These are phyloP conservation scores for Athalia circularis DNA, from an alignment of 2,888 invertebrate species.

Conservation along the genomic window DNA sequence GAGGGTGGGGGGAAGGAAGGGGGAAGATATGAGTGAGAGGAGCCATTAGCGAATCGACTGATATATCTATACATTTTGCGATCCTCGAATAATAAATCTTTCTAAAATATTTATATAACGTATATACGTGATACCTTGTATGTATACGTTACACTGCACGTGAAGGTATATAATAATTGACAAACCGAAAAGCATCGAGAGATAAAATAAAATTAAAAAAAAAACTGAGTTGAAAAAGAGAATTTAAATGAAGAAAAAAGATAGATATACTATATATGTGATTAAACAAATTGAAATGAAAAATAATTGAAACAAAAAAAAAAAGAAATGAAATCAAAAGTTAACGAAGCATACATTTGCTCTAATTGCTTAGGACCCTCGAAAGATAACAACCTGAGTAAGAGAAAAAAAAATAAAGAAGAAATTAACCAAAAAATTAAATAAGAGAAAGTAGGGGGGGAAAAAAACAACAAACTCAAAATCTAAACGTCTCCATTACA, in stretches of 20 bases:
- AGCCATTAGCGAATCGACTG: conserved; percentile 29
- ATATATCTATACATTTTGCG: neutral
- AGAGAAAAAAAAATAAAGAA: too few species aligned
- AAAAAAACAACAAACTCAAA: too few species aligned
- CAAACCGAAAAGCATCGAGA: too few species aligned
- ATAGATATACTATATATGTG: neutral
- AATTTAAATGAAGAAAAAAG: neutral
- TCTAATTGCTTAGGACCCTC: neutral
- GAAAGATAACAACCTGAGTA: conserved; percentile 14
- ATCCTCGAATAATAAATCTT: conserved; percentile 2
- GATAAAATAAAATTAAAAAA: too few species aligned
- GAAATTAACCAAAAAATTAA: too few species aligned
- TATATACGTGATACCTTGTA: too few species aligned
- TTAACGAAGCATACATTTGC: conserved; percentile 29
- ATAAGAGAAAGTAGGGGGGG: too few species aligned
- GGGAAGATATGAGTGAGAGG: neutral
- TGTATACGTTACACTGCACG: too few species aligned
- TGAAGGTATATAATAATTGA: too few species aligned
- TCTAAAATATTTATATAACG: conserved; percentile 2
- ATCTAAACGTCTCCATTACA: too few species aligned
- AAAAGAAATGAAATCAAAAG: neutral
- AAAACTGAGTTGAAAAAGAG: too few species aligned
- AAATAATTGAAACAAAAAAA: neutral
- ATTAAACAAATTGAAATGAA: conserved; percentile 18
- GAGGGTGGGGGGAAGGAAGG: conserved; percentile 1